Base-by-base conservation (phyloP, 2,888 invertebrate species). In the Punctoribates punctum region DNA sequence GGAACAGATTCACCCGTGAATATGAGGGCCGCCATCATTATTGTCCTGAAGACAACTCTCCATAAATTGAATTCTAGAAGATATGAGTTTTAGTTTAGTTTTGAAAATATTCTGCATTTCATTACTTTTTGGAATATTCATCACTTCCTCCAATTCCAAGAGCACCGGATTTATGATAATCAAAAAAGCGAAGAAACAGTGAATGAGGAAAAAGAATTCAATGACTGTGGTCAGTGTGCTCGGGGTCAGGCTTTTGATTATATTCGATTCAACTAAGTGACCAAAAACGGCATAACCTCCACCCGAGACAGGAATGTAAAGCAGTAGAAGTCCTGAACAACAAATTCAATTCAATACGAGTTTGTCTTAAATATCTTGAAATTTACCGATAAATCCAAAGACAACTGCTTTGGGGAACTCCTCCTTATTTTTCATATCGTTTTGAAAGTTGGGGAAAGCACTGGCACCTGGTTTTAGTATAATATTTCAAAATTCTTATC, bases 381-480 rank as follows among this genome's bases (percentile, higher is more conserved):
- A 34, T 34, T 34, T 83, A 90, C 90, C 88, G 34, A 85, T 77
- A 83, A 92, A 93, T 11, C 90, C 91, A 15, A 88, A 85, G 1
- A 90, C 80, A 0, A 93, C 89, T 0, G 93, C 91, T 81, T 86
- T 86, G 79, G 89, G 88, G 79, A 95, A 89, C 81, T 90, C 88
- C 1, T 87, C 84, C 79, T 91, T 91, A 78, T 91, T 88, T 79
- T 88, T 88, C 95, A 96, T 96, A 83, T 96, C 95, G 79, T 94
- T 91, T 85, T 95, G 95, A 73, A 96, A 89, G 0, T 94, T 95
- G 79, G 95, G 87, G 81, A 96, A 87, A 82, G 89, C 88, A 29
- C 34, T 34, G 20, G 65, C 74, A 25, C 74, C 74, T 65, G 1
- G n/a, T 8, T 20, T 57, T n/a, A n/a, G n/a, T n/a, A n/a, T n/a